These are phyloP conservation scores for Stenodema calcarata DNA, from an alignment of 2,888 invertebrate species.

Conservation along the genomic window DNA sequence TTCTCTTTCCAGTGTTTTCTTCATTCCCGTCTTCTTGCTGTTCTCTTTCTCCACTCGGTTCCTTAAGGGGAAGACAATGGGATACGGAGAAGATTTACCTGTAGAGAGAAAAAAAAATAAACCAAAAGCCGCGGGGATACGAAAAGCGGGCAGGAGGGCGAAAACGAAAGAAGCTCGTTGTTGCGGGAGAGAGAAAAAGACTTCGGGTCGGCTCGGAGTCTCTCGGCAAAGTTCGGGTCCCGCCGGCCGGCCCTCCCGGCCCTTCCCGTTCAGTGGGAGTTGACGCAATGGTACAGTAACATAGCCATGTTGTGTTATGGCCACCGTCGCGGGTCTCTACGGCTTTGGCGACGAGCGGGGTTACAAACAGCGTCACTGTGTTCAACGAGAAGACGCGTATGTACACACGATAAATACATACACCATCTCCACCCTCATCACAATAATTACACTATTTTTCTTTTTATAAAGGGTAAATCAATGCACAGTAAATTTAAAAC, in stretches of 20 bases:
- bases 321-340: slow-evolving; percentile 80
- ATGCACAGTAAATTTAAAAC: too few species aligned
- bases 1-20: background rate
- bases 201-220: background rate
- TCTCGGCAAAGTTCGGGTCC: background rate
- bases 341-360: slow-evolving; percentile 79
- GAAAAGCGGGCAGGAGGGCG: background rate
- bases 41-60: background rate
- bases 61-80: background rate
- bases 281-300: slow-evolving; percentile 37
- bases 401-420: slow-evolving; percentile 18
- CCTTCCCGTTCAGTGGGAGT: slow-evolving; percentile 18
- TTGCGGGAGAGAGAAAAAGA: too few species aligned
- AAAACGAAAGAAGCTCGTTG: background rate
- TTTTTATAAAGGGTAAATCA: background rate
- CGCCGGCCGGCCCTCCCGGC: background rate
- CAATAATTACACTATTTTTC: background rate
- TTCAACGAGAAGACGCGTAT: slow-evolving; percentile 56
- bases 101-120: background rate
- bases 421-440: background rate
- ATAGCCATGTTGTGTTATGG: slow-evolving; percentile 64
- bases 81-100: background rate
- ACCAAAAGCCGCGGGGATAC: background rate
- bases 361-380: slow-evolving; percentile 56
- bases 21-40: background rate